Conservation (phyloP, 2,113 vertebrate genomes). For the Opisthocomus hoazin region DNA sequence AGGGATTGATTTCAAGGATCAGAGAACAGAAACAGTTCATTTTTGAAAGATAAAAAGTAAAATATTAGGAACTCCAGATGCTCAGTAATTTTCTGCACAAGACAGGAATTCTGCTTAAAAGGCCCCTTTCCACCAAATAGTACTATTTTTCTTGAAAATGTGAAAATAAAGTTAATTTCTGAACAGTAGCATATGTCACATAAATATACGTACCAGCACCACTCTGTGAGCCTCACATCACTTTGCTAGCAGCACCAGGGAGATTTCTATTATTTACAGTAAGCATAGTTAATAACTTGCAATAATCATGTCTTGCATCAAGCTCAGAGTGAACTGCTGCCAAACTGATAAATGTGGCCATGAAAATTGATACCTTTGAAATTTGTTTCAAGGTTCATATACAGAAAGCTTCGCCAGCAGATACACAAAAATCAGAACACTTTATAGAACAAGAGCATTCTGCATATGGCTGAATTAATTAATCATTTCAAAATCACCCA, state of each 20-base stretch:
- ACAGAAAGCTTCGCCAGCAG: neutral
- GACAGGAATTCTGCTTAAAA: neutral
- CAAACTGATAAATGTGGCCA: conserved; percentile 12
- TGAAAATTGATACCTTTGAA: conserved; percentile 17
- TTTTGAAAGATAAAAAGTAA: neutral
- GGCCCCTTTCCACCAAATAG: neutral
- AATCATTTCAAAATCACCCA: neutral
- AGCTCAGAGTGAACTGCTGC: conserved; percentile 26
- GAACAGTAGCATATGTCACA: neutral
- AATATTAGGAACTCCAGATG: neutral
- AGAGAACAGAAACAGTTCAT: neutral
- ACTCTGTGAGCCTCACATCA: neutral
- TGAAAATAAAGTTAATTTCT: neutral
- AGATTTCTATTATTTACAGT: neutral
- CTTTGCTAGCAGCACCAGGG: neutral
- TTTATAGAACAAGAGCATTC: neutral
- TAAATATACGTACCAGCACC: neutral
- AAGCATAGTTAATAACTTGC: neutral
- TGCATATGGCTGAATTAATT: neutral
- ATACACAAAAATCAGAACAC: neutral
- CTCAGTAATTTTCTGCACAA: neutral
- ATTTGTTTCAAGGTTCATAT: neutral
- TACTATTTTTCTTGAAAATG: neutral
- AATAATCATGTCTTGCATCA: conserved; percentile 36
- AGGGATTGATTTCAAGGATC: neutral